phyloP scores from a whole-genome alignment of 2,113 vertebrate genomes.

The Patagioenas fasciata region DNA sequence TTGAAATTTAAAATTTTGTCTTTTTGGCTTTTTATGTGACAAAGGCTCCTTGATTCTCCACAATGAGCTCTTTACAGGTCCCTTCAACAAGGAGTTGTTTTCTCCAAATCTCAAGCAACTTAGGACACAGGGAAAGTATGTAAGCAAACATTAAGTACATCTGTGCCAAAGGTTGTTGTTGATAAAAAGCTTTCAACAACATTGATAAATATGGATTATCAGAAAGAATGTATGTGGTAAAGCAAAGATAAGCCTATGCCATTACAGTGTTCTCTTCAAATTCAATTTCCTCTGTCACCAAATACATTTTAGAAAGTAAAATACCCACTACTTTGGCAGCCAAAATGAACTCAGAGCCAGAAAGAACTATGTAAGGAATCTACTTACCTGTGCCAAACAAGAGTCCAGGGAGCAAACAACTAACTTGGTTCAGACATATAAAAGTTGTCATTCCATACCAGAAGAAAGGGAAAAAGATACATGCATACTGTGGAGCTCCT shows the following conservation, averaged over 20 bases:
- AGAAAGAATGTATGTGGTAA: not conserved
- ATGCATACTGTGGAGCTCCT: not conserved
- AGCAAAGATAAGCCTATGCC: not conserved
- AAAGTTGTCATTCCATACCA: not conserved
- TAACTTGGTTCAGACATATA: not conserved
- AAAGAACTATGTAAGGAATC: slow-evolving; percentile 14
- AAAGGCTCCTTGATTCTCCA: not conserved
- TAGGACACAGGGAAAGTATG: not conserved
- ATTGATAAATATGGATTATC: not conserved
- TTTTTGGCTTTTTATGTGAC: not conserved
- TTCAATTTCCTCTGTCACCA: slow-evolving; percentile 20
- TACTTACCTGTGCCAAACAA: not conserved
- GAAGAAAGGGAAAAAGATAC: not conserved
- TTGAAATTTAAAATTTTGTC: not conserved
- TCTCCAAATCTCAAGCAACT: not conserved
- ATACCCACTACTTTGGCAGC: not conserved
- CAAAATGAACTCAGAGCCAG: not conserved
- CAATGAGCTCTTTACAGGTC: not conserved
- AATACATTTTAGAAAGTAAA: not conserved
- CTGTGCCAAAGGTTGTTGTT: not conserved
- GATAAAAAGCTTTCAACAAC: not conserved
- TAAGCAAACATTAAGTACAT: not conserved
- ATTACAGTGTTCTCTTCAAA: not conserved
- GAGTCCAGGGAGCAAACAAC: not conserved
- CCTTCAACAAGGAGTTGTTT: not conserved